phyloP scores from a whole-genome alignment of 2,113 vertebrate species.

The Rhynchomys soricoides region DNA sequence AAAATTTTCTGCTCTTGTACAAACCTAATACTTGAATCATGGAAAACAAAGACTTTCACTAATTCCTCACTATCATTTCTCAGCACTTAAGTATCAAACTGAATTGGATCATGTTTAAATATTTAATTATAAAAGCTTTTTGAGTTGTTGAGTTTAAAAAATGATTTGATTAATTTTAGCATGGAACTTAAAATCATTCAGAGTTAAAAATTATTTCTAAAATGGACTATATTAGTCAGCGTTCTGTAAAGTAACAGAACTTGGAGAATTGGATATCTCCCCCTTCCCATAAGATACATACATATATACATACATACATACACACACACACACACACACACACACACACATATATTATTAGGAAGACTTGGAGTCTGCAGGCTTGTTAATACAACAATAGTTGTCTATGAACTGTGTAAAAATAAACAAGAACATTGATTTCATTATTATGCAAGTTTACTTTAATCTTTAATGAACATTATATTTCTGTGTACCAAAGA shows the following conservation, averaged over 20 bases:
- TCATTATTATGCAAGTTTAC: background rate
- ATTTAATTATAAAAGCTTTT: too few species aligned
- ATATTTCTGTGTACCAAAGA: background rate
- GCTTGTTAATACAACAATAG: too few species aligned
- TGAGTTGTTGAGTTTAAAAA: background rate
- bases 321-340: too few species aligned
- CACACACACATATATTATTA: too few species aligned
- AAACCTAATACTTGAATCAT: background rate
- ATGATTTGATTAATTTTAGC: background rate
- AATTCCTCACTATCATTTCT: background rate
- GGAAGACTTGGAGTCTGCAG: too few species aligned
- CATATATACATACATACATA: too few species aligned
- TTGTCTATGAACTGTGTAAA: background rate
- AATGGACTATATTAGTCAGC: background rate
- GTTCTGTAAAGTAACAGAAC: too few species aligned
- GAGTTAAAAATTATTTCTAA: background rate
- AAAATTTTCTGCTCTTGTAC: background rate
- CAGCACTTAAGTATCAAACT: background rate
- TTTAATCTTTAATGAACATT: background rate
- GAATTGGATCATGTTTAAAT: too few species aligned
- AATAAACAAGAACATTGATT: background rate
- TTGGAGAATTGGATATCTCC: too few species aligned
- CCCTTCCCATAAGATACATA: too few species aligned
- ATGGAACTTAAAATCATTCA: background rate
- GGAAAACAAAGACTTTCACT: background rate